Base-by-base conservation (phyloP, 1,140 invertebrate species). In the Dinothrombium tinctorium region DNA sequence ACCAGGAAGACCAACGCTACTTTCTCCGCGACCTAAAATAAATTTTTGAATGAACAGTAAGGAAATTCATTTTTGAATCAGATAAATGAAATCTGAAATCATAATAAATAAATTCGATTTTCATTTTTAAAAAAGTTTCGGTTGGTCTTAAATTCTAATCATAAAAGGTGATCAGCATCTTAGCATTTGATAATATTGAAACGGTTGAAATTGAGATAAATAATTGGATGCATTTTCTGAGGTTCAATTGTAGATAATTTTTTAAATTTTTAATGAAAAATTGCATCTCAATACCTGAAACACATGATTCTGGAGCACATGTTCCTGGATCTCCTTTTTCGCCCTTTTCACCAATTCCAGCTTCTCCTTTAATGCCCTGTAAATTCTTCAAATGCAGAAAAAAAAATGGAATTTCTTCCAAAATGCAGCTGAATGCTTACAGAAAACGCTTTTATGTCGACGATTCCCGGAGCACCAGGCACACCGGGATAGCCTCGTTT, bases 1-100 rank as follows among this genome's bases (percentile, higher is more conserved):
- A 15, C 77, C 77, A 55, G 77, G 77, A 15, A 84, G 56, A 36
- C 80, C 81, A 47, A 73, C 33, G 17, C 11, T 17, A 17, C 12
- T n/a, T 14, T 15, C 20, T 15, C 17, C 9, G 9, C 20, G 9
- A 8, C 20, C 15, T 33, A 19, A 33, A 17, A 17, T n/a, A 9
- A 17, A 3, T 17, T 14, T 9, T 17, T 3, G 17, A 3, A 8
- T 33, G 8, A 33, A 17, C 33, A 4, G 2, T 14, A 4, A 33
- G 9, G 11, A 14, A 3, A 9, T 33, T 2, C 14, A 33, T 33
- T 33, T 33, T 33, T 2, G 17, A 33, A 17, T 2, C 2, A 8
- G 17, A 9, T 33, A 4, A 11, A 33, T 33, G 2, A 33, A 33
- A 8, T 7, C 20, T 17, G 8, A 33, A 17, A 2, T 3, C 6